These are phyloP conservation scores for Gymnopithys bicolor DNA, from an alignment of 2,797 vertebrate species.

Conservation along the genomic window DNA sequence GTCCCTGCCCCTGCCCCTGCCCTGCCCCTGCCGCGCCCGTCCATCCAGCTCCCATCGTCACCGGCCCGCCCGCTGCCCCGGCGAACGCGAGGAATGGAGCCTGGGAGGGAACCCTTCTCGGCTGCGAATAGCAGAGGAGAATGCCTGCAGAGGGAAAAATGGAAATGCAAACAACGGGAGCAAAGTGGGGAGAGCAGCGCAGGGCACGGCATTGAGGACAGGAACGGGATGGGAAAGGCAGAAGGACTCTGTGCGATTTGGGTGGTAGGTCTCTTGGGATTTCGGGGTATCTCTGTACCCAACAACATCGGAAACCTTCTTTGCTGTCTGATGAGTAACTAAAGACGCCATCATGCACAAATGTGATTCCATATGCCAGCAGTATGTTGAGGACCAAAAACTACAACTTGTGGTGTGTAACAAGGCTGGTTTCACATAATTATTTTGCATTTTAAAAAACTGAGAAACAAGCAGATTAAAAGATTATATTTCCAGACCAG, in stretches of 20 bases:
- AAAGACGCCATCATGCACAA: not conserved
- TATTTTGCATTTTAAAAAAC: not conserved
- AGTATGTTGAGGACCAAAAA: not conserved
- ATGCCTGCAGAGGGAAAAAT: fast-evolving
- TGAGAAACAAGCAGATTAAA: not conserved
- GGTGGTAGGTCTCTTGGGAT: too few relatives aligned
- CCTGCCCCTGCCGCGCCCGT: too few relatives aligned
- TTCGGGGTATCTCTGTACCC: not conserved
- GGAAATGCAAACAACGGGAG: not conserved
- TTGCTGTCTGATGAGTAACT: not conserved
- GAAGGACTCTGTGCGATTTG: not conserved
- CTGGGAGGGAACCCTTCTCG: fast-evolving
- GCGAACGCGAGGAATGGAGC: fast-evolving
- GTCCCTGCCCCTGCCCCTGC: too few relatives aligned
- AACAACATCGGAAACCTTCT: not conserved
- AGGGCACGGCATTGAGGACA: fast-evolving
- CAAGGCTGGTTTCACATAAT: not conserved
- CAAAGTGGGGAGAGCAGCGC: too few relatives aligned
- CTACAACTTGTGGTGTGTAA: too few relatives aligned
- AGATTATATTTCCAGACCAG: not conserved
- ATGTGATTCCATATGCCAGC: not conserved
- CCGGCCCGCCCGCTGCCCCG: not conserved
- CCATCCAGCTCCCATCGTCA: not conserved
- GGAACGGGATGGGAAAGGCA: not conserved
- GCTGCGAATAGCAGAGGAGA: fast-evolving